These are phyloP conservation scores for Simalia tracyae DNA, from an alignment of 2,797 vertebrate species.

Conservation along the genomic window DNA sequence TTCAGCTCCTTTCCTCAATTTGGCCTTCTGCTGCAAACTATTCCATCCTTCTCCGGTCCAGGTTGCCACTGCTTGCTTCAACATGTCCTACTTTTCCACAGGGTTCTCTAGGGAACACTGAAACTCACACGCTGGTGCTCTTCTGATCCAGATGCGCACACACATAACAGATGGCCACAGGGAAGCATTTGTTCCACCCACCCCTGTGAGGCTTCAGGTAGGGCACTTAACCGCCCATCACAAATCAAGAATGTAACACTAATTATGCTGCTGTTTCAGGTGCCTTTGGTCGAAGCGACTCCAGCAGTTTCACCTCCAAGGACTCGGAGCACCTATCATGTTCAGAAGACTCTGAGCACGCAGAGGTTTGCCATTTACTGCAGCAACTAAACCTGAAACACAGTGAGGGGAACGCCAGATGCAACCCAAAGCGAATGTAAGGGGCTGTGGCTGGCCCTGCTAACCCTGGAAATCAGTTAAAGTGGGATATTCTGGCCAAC, in stretches of 20 bases:
- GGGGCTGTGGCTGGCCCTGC: neutral
- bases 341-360: constrained; percentile 40
- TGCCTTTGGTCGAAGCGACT: neutral
- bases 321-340: constrained; percentile 65
- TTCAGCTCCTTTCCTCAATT: too few relatives aligned
- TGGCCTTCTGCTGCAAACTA: neutral
- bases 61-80: neutral
- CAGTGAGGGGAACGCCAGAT: neutral
- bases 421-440: too few relatives aligned
- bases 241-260: neutral
- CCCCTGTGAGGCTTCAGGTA: neutral
- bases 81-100: neutral
- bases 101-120: neutral
- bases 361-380: constrained; percentile 68
- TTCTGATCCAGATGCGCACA: too few relatives aligned
- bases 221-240: neutral
- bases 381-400: constrained; percentile 65
- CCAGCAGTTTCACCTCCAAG: constrained; percentile 13
- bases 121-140: neutral
- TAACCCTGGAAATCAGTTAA: neutral
- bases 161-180: neutral
- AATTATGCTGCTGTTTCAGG: neutral
- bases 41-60: neutral
- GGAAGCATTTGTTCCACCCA: constrained; percentile 58
- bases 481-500: neutral